These are phyloP conservation scores for Choloepus hoffmanni DNA, from an alignment of 2,113 vertebrate genomes.

Conservation along the genomic window DNA sequence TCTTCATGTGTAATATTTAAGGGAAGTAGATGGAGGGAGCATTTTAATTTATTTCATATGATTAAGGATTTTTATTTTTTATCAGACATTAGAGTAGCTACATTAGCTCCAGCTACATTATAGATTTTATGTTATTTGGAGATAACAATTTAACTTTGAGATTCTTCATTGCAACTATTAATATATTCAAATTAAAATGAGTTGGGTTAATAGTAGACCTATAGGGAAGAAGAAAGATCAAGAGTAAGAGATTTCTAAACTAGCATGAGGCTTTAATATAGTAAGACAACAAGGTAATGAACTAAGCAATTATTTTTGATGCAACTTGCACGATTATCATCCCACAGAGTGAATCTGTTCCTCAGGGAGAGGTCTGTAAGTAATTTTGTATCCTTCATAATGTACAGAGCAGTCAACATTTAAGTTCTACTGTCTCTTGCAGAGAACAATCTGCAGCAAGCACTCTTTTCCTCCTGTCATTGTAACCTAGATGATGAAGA, in stretches of 20 bases:
- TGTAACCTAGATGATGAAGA: conserved; percentile 85
- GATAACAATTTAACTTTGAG: conserved; percentile 70
- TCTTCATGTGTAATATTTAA: conserved; percentile 1
- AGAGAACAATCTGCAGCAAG: conserved; percentile 71
- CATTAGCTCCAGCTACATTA: conserved; percentile 26
- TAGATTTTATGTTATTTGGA: conserved; percentile 75
- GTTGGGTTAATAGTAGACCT: conserved; percentile 83
- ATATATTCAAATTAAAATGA: conserved; percentile 86
- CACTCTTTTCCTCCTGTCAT: conserved; percentile 82
- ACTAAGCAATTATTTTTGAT: conserved; percentile 88
- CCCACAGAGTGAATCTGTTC: conserved; percentile 83
- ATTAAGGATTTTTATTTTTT: not conserved
- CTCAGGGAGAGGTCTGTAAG: conserved; percentile 79
- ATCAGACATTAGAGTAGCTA: not conserved
- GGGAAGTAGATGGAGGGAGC: not conserved
- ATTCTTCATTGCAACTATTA: conserved; percentile 76
- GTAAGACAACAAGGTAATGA: conserved; percentile 88
- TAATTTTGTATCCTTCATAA: conserved; percentile 86
- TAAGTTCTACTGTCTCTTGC: conserved; percentile 78
- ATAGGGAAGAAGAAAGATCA: conserved; percentile 77
- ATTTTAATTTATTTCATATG: conserved; percentile 47
- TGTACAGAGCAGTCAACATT: conserved; percentile 84
- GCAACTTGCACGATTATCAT: conserved; percentile 84
- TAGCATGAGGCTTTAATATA: conserved; percentile 82
- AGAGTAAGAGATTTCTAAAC: conserved; percentile 84